phyloP scores from a whole-genome alignment of 2,888 invertebrate genomes.

The Rosalia funebris region DNA sequence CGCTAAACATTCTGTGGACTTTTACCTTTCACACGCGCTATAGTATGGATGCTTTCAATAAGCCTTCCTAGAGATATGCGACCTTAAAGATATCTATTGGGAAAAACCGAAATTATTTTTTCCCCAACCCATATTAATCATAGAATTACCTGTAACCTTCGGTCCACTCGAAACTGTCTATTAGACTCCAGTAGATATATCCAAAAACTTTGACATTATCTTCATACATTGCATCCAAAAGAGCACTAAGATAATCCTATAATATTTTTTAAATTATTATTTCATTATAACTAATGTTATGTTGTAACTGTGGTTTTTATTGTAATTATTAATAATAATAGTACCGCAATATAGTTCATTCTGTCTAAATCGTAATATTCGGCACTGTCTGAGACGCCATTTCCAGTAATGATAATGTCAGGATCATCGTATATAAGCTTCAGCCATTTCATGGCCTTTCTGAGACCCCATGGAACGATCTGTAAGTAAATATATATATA shows the following conservation, averaged over 20 bases:
- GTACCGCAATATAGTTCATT: too few species aligned
- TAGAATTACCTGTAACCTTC: slow-evolving; percentile 14
- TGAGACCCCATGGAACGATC: slow-evolving; percentile 73
- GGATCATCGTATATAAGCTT: slow-evolving; percentile 70
- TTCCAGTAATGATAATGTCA: slow-evolving; percentile 70
- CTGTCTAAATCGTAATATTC: too few species aligned
- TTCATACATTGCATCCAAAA: slow-evolving; percentile 57
- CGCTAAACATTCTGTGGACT: too few species aligned
- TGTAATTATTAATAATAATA: slow-evolving; percentile 3
- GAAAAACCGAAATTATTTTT: too few species aligned
- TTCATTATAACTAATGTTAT: slow-evolving; percentile 12
- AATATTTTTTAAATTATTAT: background rate
- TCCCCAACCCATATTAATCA: too few species aligned
- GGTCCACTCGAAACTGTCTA: slow-evolving; percentile 64
- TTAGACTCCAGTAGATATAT: slow-evolving; percentile 50
- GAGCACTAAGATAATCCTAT: slow-evolving; percentile 60
- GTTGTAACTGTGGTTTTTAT: slow-evolving; percentile 17
- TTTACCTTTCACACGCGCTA: too few species aligned
- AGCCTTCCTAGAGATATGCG: too few species aligned
- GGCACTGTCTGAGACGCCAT: slow-evolving; percentile 67
- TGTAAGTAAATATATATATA: slow-evolving; percentile 7
- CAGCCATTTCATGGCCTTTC: slow-evolving; percentile 72
- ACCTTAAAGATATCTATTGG: too few species aligned
- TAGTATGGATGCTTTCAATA: too few species aligned
- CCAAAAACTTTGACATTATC: slow-evolving; percentile 63